phyloP scores from a whole-genome alignment of 2,113 vertebrate genomes.

The Etheostoma spectabile region DNA sequence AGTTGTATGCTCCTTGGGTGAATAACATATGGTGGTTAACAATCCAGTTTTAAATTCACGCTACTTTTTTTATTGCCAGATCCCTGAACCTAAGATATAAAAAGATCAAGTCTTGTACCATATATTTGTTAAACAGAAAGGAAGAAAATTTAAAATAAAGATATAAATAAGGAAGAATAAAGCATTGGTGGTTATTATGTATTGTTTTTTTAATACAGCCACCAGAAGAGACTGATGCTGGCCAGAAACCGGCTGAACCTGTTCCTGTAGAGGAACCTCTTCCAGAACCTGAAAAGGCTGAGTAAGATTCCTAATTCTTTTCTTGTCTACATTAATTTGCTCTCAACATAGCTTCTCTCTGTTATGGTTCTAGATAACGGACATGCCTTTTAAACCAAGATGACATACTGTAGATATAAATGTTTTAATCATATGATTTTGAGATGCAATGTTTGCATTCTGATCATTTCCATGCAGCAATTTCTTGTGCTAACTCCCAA shows the following conservation, averaged over 20 bases:
- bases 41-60: neutral
- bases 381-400: neutral
- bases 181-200: neutral
- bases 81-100: neutral
- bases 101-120: neutral
- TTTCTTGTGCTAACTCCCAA: neutral
- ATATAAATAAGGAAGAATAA: neutral
- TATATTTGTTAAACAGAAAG: neutral
- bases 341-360: neutral
- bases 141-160: neutral
- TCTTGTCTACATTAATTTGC: neutral
- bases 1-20: neutral
- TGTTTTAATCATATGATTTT: neutral
- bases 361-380: neutral
- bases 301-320: slow-evolving; percentile 81
- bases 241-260: slow-evolving; percentile 76
- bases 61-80: neutral
- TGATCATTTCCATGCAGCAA: neutral
- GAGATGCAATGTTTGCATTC: neutral
- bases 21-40: neutral
- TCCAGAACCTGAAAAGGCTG: slow-evolving; percentile 89
- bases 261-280: slow-evolving; percentile 75
- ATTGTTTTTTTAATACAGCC: slow-evolving; percentile 50
- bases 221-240: slow-evolving; percentile 74
- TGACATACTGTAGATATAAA: neutral